phyloP scores from a whole-genome alignment of 53 echinoderm and acorn worm species.

The Crossaster papposus region DNA sequence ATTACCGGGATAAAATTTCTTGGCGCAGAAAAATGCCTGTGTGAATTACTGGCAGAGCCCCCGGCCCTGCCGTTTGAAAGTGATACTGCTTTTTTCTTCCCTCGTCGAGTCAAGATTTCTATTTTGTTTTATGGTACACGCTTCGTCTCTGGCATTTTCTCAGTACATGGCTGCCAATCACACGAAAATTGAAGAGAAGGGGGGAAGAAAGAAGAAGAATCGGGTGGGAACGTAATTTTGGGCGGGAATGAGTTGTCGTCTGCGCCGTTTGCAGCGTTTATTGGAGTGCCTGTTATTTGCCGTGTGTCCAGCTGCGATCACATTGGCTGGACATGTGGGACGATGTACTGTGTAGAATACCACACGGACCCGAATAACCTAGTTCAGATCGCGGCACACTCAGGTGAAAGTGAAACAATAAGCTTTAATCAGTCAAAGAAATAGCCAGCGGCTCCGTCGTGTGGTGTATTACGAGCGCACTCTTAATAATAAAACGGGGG shows the following conservation, averaged over 20 bases:
- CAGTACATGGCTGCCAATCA: conserved; percentile 46
- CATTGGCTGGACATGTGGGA: conserved; percentile 18
- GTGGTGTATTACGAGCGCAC: conserved; percentile 28
- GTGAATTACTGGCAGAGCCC: conserved; percentile 39
- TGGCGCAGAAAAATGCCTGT: conserved; percentile 46
- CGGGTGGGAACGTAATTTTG: conserved; percentile 38
- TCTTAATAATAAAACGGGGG: not conserved
- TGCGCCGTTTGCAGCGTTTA: conserved; percentile 1
- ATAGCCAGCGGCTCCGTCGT: conserved; percentile 8
- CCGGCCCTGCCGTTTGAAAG: conserved; percentile 47
- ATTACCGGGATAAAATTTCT: conserved; percentile 62
- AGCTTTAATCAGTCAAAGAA: conserved; percentile 51
- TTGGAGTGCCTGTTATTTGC: not conserved
- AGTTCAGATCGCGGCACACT: not conserved
- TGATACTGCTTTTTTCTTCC: conserved; percentile 50
- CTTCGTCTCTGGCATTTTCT: not conserved
- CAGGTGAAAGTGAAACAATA: conserved; percentile 57
- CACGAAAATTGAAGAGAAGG: not conserved
- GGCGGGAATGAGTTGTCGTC: conserved; percentile 41
- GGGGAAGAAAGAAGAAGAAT: not conserved
- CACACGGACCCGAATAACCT: not conserved
- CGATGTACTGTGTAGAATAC: conserved; percentile 36
- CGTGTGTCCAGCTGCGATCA: conserved; percentile 34
- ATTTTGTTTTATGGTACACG: conserved; percentile 20
- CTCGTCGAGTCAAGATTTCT: conserved; percentile 19